phyloP scores from a whole-genome alignment of 1,140 invertebrate genomes.

The Diorhabda carinulata region DNA sequence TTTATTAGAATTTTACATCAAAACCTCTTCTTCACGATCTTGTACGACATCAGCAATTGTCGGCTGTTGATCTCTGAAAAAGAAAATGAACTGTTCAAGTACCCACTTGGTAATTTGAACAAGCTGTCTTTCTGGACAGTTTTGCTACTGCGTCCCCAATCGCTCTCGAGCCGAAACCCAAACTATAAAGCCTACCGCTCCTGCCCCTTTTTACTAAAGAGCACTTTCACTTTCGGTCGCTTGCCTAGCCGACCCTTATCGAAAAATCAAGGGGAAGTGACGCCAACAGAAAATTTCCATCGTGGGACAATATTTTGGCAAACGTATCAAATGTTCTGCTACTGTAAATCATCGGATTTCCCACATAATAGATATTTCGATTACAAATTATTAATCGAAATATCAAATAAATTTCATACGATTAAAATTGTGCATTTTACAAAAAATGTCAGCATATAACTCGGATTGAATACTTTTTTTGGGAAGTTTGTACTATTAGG shows the following conservation, averaged over 20 bases:
- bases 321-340: neutral
- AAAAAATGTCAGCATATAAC: neutral
- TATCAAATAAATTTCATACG: neutral
- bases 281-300: neutral
- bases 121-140: too few relatives aligned
- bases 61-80: too few relatives aligned
- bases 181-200: too few relatives aligned
- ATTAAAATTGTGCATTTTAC: too few relatives aligned
- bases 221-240: neutral
- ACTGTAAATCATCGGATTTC: neutral
- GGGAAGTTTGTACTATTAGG: neutral
- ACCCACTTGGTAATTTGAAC: too few relatives aligned
- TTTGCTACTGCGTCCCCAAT: too few relatives aligned
- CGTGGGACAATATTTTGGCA: neutral
- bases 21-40: too few relatives aligned
- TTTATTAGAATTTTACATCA: too few relatives aligned
- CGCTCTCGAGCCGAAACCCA: too few relatives aligned
- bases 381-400: neutral
- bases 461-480: neutral
- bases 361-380: neutral
- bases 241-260: neutral
- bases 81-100: too few relatives aligned
- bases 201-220: neutral
- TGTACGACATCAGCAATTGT: too few relatives aligned
- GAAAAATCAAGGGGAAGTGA: slow-evolving; percentile 1